Evolutionary conservation across 1,140 invertebrate genomes (phyloP).

Genomic region (Drosophila truncata): DNA sequence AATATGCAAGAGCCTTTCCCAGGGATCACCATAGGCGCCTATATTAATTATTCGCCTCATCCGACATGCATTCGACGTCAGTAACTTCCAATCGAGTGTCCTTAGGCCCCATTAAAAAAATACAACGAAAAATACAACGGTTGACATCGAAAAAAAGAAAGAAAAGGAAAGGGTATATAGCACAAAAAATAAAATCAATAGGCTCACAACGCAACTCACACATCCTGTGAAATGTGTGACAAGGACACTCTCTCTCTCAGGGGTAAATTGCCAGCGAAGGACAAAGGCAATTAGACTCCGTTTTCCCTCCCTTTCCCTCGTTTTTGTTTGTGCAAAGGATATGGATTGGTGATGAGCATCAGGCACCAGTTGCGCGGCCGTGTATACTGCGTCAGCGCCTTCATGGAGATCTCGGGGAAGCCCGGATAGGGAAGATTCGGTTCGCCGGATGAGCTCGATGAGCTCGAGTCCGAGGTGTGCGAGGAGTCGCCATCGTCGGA

Average conservation of each 20-base stretch:
- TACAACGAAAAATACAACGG: not conserved
- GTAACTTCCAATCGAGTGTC: conserved; percentile 26
- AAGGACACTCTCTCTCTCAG: conserved; percentile 52
- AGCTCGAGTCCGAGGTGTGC: conserved; percentile 78
- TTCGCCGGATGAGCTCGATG: conserved; percentile 86
- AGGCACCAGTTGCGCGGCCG: conserved; percentile 96
- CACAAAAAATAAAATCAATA: conserved; percentile 60
- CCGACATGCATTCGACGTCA: conserved; percentile 8
- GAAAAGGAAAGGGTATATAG: not conserved
- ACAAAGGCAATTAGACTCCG: conserved; percentile 50
- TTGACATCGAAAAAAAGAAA: not conserved
- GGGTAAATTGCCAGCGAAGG: conserved; percentile 46
- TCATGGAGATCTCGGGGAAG: conserved; percentile 92
- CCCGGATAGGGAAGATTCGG: conserved; percentile 94
- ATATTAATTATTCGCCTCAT: conserved; percentile 18
- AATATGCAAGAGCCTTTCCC: no score
- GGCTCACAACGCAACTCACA: conserved; percentile 55
- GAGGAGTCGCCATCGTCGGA: conserved; percentile 87
- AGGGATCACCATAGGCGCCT: not conserved
- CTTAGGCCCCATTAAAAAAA: conserved; percentile 34
- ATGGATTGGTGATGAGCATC: conserved; percentile 98
- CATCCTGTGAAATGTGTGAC: conserved; percentile 57
- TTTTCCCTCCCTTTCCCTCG: not conserved
- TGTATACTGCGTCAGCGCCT: conserved; percentile 94
- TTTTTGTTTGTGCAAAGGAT: conserved; percentile 92